These are phyloP conservation scores for Rhyzopertha dominica DNA, from an alignment of 1,140 invertebrate species.

Conservation along the genomic window DNA sequence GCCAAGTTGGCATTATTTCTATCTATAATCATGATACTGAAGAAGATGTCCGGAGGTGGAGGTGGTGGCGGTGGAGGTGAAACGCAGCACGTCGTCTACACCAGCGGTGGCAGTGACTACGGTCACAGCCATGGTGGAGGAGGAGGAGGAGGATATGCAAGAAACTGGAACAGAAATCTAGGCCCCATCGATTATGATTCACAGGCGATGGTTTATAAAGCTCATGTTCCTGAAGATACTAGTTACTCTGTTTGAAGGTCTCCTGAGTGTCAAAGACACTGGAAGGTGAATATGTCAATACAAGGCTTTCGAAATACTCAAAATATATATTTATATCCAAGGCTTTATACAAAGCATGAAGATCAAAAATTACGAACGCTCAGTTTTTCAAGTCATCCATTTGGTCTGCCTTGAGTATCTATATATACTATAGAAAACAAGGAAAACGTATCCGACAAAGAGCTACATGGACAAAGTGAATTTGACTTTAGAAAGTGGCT, in stretches of 20 bases:
- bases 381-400: too few relatives aligned
- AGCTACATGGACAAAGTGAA: too few relatives aligned
- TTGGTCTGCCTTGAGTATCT: too few relatives aligned
- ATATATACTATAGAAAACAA: too few relatives aligned
- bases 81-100: constrained; percentile 55
- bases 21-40: constrained; percentile 59
- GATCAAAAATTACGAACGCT: too few relatives aligned
- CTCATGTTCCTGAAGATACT: constrained; percentile 16
- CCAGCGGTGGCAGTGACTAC: constrained; percentile 45
- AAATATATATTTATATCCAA: too few relatives aligned
- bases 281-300: too few relatives aligned
- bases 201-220: constrained; percentile 22
- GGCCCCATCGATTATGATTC: constrained; percentile 13
- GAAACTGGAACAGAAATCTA: constrained; percentile 53
- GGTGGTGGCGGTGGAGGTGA: constrained; percentile 53
- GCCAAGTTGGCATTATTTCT: constrained; percentile 63
- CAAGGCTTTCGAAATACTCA: too few relatives aligned
- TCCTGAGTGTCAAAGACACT: too few relatives aligned
- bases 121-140: constrained; percentile 41
- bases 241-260: constrained; percentile 19
- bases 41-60: constrained; percentile 53
- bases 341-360: too few relatives aligned
- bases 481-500: too few relatives aligned
- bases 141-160: constrained; percentile 31
- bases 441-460: too few relatives aligned